Conservation (phyloP, 2,113 vertebrate species). For the Albula glossodonta region DNA sequence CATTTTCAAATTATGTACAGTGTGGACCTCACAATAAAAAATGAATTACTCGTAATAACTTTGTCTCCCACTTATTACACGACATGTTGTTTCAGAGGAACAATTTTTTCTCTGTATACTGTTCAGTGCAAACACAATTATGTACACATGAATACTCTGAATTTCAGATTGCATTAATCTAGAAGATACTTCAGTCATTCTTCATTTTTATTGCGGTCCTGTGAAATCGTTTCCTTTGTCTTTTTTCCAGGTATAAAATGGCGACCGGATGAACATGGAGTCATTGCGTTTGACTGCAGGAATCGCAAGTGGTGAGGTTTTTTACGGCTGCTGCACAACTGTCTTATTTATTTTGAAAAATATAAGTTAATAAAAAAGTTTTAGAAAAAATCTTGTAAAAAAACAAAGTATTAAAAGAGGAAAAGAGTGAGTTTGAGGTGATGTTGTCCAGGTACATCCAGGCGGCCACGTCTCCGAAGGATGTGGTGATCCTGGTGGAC, state of each 20-base stretch:
- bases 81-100: no score
- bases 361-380: neutral
- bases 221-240: neutral
- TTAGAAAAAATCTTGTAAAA: no score
- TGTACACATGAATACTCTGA: no score
- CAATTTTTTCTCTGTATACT: no score
- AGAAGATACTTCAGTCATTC: no score
- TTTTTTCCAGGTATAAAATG: conserved; percentile 80
- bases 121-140: no score
- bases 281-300: conserved; percentile 89
- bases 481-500: conserved; percentile 95
- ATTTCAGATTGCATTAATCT: no score
- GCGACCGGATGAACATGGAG: conserved; percentile 87
- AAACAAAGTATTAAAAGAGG: neutral
- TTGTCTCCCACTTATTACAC: neutral
- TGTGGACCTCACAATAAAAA: neutral
- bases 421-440: conserved; percentile 5
- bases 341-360: neutral
- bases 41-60: neutral
- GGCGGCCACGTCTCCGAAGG: conserved; percentile 95
- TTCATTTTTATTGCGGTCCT: neutral
- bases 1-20: neutral
- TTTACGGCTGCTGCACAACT: conserved; percentile 8
- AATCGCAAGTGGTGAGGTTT: conserved; percentile 84
- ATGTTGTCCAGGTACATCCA: conserved; percentile 88